Evolutionary conservation across 2,888 invertebrate genomes (phyloP).

Genomic region (Apoderus coryli): DNA sequence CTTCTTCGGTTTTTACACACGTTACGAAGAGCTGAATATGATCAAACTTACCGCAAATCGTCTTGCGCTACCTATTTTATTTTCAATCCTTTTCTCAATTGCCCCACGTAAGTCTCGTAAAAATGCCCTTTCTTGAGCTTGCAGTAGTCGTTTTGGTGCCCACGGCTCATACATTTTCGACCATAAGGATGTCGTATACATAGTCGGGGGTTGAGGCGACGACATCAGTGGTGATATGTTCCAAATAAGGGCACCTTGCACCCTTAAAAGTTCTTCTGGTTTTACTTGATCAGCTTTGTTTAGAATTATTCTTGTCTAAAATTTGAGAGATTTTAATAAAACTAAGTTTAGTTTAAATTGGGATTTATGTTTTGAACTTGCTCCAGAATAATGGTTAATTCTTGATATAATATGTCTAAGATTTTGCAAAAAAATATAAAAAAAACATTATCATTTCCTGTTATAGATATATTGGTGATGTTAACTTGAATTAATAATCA

Average conservation of each 20-base stretch:
- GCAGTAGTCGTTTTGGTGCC: conserved; percentile 66
- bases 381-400: no score
- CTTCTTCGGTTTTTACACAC: no score
- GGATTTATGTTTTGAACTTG: no score
- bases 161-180: conserved; percentile 70
- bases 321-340: no score
- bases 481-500: background rate
- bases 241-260: conserved; percentile 90
- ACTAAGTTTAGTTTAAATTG: no score
- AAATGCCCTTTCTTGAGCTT: conserved; percentile 80
- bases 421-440: no score
- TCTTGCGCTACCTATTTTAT: conserved; percentile 86
- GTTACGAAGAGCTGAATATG: no score
- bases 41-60: conserved; percentile 75
- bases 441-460: no score
- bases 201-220: conserved; percentile 81
- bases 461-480: no score
- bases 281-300: conserved; percentile 91
- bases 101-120: conserved; percentile 73
- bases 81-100: conserved; percentile 79
- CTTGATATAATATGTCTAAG: no score
- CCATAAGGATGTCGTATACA: conserved; percentile 85
- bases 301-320: conserved; percentile 74
- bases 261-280: conserved; percentile 83
- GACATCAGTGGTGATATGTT: conserved; percentile 94